These are phyloP conservation scores for Ormyrus labotus DNA, from an alignment of 2,888 invertebrate genomes.

Conservation along the genomic window DNA sequence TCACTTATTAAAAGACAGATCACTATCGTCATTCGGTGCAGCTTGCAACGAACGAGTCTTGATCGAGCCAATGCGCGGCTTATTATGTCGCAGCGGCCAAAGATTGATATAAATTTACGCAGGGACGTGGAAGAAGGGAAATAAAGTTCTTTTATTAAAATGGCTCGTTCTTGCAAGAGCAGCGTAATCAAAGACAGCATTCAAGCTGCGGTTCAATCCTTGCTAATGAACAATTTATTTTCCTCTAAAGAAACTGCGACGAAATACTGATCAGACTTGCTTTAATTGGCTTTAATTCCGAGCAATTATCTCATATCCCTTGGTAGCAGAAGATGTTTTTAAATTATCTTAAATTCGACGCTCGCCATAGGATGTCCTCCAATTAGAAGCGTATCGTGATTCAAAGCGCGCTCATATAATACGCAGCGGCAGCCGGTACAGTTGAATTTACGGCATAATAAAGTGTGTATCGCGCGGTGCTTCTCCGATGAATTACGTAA, in stretches of 20 bases:
- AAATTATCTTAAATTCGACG: conserved; percentile 58
- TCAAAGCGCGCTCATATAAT: conserved; percentile 38
- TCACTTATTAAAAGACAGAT: background rate
- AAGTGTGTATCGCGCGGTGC: conserved; percentile 10
- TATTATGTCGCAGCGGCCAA: too few species aligned
- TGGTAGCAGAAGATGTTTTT: conserved; percentile 53
- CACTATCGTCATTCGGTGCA: too few species aligned
- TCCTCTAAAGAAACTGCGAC: conserved; percentile 56
- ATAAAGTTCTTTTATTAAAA: conserved; percentile 44
- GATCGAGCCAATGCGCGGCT: too few species aligned
- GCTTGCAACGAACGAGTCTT: too few species aligned
- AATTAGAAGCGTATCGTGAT: conserved; percentile 56
- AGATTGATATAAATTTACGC: too few species aligned
- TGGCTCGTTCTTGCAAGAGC: conserved; percentile 29
- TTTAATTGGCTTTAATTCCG: conserved; percentile 58
- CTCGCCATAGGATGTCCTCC: conserved; percentile 55
- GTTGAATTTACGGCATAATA: conserved; percentile 43
- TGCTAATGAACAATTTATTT: conserved; percentile 56
- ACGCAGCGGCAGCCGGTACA: conserved; percentile 33
- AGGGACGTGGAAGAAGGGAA: too few species aligned
- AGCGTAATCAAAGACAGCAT: conserved; percentile 52
- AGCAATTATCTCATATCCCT: conserved; percentile 56
- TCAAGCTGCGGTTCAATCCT: conserved; percentile 53
- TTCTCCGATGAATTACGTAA: conserved; percentile 37
- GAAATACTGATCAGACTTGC: conserved; percentile 56